phyloP scores from a whole-genome alignment of 2,888 invertebrate species.

The Rhagophthalmus giganteus region DNA sequence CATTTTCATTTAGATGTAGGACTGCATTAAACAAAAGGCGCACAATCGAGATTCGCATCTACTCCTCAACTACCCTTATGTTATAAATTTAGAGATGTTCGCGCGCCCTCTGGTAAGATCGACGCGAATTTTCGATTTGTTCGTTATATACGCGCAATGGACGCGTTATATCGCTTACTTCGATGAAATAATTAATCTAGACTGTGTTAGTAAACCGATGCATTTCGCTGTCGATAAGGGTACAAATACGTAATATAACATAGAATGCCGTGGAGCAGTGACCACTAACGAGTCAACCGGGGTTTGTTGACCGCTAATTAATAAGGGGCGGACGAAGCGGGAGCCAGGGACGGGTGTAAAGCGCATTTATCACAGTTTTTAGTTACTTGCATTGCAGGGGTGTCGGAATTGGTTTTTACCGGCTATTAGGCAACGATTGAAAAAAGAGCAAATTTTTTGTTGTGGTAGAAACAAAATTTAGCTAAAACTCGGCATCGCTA shows the following conservation, averaged over 20 bases:
- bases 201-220: constrained; percentile 24
- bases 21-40: neutral
- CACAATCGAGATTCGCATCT: constrained; percentile 5
- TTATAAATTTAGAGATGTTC: constrained; percentile 13
- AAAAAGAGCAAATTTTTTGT: constrained; percentile 19
- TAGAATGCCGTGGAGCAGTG: constrained; percentile 23
- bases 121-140: constrained; percentile 18
- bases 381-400: constrained; percentile 26
- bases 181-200: constrained; percentile 1
- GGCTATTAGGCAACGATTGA: too few species aligned
- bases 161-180: constrained; percentile 3
- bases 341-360: constrained; percentile 26
- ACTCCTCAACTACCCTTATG: constrained; percentile 6
- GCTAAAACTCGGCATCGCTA: constrained; percentile 13
- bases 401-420: constrained; percentile 26
- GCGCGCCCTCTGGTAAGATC: constrained; percentile 14
- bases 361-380: constrained; percentile 30
- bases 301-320: constrained; percentile 34
- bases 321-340: constrained; percentile 27
- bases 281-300: constrained; percentile 34
- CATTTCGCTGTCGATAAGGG: constrained; percentile 25
- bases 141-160: too few species aligned
- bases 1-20: neutral
- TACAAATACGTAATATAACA: constrained; percentile 27
- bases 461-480: constrained; percentile 28